These are phyloP conservation scores for Azemiops feae DNA, from an alignment of 2,113 vertebrate species.

Conservation along the genomic window DNA sequence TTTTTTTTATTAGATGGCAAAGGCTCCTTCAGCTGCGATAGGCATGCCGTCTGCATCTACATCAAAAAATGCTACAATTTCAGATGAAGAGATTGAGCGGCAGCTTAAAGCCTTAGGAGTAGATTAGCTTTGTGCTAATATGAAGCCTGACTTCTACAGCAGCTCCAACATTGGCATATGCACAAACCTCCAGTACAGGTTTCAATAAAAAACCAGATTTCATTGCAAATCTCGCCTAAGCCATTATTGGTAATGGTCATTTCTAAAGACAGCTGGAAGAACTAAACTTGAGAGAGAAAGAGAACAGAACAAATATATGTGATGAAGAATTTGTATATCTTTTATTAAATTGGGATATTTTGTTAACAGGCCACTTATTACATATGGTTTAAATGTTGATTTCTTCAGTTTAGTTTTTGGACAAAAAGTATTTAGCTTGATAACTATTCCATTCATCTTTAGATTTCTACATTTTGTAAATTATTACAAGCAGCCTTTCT, in stretches of 20 bases:
- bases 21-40: slow-evolving; percentile 87
- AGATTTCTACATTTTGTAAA: slow-evolving; percentile 19
- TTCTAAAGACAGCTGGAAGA: slow-evolving; percentile 3
- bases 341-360: not conserved
- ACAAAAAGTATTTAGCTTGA: not conserved
- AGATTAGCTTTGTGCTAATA: slow-evolving; percentile 72
- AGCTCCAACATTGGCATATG: slow-evolving; percentile 43
- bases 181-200: slow-evolving; percentile 57
- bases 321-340: slow-evolving; percentile 11
- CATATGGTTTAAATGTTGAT: slow-evolving; percentile 1
- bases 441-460: not conserved
- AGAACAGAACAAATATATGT: not conserved
- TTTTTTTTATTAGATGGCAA: slow-evolving; percentile 83
- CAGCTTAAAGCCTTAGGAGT: slow-evolving; percentile 94
- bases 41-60: slow-evolving; percentile 81
- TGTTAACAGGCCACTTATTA: slow-evolving; percentile 3
- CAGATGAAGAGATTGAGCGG: slow-evolving; percentile 95
- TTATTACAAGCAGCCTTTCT: not conserved
- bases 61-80: slow-evolving; percentile 81
- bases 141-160: slow-evolving; percentile 36
- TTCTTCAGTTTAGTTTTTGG: not conserved
- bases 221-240: slow-evolving; percentile 56
- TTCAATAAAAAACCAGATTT: slow-evolving; percentile 52
- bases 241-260: slow-evolving; percentile 15
- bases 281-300: not conserved